Evolutionary conservation across 2,888 invertebrate species (phyloP), one percentile per base, ranked within the genome.

Genomic region (Arrhopalites spinosus): DNA sequence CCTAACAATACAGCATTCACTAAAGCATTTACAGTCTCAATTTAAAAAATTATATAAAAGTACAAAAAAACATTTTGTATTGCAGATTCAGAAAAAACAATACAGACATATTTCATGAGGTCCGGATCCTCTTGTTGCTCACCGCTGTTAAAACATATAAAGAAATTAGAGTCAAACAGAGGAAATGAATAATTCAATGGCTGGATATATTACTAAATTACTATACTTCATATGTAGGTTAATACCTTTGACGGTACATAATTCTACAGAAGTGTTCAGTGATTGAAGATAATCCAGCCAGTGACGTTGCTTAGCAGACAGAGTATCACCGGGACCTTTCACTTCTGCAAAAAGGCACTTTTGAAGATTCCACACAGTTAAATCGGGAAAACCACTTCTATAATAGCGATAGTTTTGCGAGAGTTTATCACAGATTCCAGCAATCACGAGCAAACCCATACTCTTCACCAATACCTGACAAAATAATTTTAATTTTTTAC

Each of bases 291-390:
- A 92, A 77, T 91, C 88, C 82, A 96, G 87, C 95, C 95, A 96
- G 61, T 94, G 87, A 45, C 90, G 88, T 86, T 96, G 96, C 85
- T 93, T 93, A 61, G 90, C 87, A 0, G 94, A 93, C 2, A 95
- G 87, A 78, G 88, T 88, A 87, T 96, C 96, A 47, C 89, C 89
- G 59, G 94, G 94, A 0, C 95, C 67, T 45, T 71, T 96, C 11
- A 96, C 95, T 87, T 96, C 95, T 8, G 93, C 91, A 84, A 95
- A 91, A 84, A 89, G 90, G 81, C 90, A 89, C 90, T 91, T 85
- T 36, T 30, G 50, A 8, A 76, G 79, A 59, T 92, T 90, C 93
- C 94, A 95, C 17, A 95, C 85, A 13, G 92, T 89, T 45, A 95
- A 89, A 86, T 95, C 95, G 0, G 95, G 95, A 86, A 95, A 91